Evolutionary conservation across 1,140 invertebrate genomes (phyloP).

Genomic region (Liolophura sinensis): DNA sequence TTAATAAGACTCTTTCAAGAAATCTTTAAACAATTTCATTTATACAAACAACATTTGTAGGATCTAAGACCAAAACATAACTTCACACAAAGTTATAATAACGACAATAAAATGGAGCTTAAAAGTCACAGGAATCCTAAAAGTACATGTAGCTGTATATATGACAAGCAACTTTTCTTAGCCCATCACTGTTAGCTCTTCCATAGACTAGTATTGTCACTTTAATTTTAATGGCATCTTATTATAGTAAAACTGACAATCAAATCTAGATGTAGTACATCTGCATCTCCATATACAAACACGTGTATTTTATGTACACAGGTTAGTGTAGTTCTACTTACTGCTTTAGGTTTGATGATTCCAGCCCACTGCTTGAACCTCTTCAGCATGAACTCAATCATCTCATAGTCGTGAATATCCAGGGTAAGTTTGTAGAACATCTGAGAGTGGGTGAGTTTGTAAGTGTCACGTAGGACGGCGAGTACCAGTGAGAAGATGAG

Average conservation of each 20-base stretch:
- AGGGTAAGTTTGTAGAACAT: slow-evolving; percentile 43
- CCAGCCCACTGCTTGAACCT: slow-evolving; percentile 49
- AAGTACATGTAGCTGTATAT: no score
- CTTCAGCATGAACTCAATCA: slow-evolving; percentile 52
- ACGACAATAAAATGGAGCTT: no score
- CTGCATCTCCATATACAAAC: neutral
- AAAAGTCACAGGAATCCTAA: no score
- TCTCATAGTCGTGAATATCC: slow-evolving; percentile 50
- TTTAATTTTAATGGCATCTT: neutral
- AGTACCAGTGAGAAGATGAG: slow-evolving; percentile 36
- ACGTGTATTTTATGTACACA: slow-evolving; percentile 1
- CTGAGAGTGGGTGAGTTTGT: slow-evolving; percentile 34
- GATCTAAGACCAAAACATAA: no score
- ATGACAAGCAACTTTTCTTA: neutral
- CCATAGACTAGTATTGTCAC: neutral
- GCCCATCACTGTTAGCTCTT: neutral
- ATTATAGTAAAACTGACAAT: neutral
- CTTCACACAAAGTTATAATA: no score
- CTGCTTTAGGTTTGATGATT: slow-evolving; percentile 46
- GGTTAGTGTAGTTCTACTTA: slow-evolving; percentile 18
- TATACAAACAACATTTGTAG: no score
- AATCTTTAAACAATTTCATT: no score
- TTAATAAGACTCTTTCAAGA: no score
- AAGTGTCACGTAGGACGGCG: slow-evolving; percentile 37
- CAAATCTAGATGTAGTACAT: neutral